These are phyloP conservation scores for Pheosia tremula DNA, from an alignment of 2,888 invertebrate species.

Conservation along the genomic window DNA sequence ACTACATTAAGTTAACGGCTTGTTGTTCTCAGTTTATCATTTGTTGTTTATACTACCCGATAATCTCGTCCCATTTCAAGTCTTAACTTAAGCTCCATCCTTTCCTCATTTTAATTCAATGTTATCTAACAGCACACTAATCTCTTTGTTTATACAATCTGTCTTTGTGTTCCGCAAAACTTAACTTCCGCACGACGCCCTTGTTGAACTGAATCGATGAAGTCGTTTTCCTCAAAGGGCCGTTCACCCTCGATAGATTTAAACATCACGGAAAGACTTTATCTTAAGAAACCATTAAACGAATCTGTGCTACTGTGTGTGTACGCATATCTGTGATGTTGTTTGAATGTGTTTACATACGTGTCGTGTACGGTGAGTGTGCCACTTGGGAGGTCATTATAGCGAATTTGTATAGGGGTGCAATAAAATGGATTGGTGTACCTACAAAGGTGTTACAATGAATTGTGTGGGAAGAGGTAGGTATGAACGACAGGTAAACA, in stretches of 20 bases:
- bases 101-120: not conserved
- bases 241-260: constrained; percentile 55
- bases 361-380: not conserved
- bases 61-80: not conserved
- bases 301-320: constrained; percentile 18
- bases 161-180: constrained; percentile 17
- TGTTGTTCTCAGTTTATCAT: not conserved
- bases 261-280: constrained; percentile 49
- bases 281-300: constrained; percentile 46
- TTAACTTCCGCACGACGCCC: constrained; percentile 26
- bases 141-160: constrained; percentile 18
- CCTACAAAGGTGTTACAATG: no score
- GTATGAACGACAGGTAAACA: no score
- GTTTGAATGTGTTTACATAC: not conserved
- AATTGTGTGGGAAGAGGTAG: no score
- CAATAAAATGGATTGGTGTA: not conserved
- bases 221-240: constrained; percentile 65
- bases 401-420: not conserved
- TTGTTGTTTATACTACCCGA: not conserved
- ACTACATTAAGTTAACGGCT: not conserved
- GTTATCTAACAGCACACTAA: constrained; percentile 8
- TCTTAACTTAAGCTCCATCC: not conserved
- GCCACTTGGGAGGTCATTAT: not conserved
- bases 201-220: constrained; percentile 53
- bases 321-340: not conserved